Base-by-base conservation (phyloP, 2,797 vertebrate genomes). In the Lutjanus argentimaculatus region DNA sequence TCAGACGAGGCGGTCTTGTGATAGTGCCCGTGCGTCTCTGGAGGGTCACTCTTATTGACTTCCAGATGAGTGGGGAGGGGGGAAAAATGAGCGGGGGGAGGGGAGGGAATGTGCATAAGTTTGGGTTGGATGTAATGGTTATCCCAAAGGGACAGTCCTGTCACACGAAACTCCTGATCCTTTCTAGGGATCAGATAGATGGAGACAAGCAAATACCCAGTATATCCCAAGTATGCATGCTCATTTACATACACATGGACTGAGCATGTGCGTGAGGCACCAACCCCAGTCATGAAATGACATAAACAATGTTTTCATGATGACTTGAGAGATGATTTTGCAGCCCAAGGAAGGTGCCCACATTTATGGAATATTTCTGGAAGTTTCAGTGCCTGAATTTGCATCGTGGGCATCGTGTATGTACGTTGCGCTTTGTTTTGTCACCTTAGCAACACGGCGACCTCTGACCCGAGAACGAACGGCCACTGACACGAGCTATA, bases 21-120 rank as follows among this genome's bases (percentile, higher is more conserved):
- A 77, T 51, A 65, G 53, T 72, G 73, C 13, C 30, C 19, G 48
- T 22, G 46, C 6, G 22, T 49, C 77, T 21, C 51, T 46, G 21
- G 70, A 70, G 56, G 72, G 72, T 78, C 85, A 16, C 90, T 95
- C 90, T 96, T 96, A 96, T 96, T 88, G 90, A 88, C 87, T 91
- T 65, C 43, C 42, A 78, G 49, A 86, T 83, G 77, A 73, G 74
- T 11, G 52, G 80, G 74, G 53, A 69, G 82, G 80, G 51, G 75
- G 46, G 55, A 52, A 63, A 63, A 64, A 25, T 36, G 82, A 36
- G 69, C 4, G 56, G 10, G 46, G 62, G 51, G 14, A 61, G 57
- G 65, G 64, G 61, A 25, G 69, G 65, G 70, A 46, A 49, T 30
- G 58, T 14, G 48, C 6, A 43, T 0, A 61, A 0, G 59, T 67